Conservation (phyloP, 2,113 vertebrate species). For the Ochotona curzoniae region DNA sequence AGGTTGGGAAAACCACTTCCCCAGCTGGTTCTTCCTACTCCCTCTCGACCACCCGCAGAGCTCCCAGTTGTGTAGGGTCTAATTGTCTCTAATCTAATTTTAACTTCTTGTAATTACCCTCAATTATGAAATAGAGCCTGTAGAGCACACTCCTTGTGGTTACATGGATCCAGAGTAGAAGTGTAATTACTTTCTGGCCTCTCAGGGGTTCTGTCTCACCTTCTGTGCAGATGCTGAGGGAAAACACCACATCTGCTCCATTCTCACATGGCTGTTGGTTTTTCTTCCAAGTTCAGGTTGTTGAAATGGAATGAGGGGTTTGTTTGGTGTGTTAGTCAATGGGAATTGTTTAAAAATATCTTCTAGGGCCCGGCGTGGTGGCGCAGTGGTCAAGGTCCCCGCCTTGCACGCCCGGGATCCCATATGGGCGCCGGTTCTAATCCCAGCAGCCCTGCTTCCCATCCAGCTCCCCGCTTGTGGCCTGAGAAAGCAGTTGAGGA, state of each 20-base stretch:
- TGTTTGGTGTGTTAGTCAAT: background rate
- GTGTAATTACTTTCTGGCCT: conserved; percentile 67
- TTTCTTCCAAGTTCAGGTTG: conserved; percentile 7
- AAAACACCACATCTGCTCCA: conserved; percentile 47
- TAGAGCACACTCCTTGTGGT: conserved; percentile 69
- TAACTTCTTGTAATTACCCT: conserved; percentile 78
- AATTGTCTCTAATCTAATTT: conserved; percentile 78
- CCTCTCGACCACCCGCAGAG: conserved; percentile 58
- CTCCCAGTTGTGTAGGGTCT: conserved; percentile 64
- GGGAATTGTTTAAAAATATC: background rate
- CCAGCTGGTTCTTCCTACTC: conserved; percentile 63
- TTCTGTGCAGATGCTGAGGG: conserved; percentile 4
- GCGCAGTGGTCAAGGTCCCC: no score
- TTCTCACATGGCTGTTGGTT: background rate
- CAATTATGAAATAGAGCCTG: conserved; percentile 71
- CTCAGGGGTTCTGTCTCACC: conserved; percentile 49
- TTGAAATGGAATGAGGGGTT: background rate
- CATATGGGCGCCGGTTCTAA: no score
- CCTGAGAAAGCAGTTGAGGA: no score
- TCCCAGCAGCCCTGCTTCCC: no score
- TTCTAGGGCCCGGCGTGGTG: no score
- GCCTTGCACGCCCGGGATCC: no score
- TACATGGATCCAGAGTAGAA: conserved; percentile 69
- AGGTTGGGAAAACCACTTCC: conserved; percentile 56
- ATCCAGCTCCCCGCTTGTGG: no score